Evolutionary conservation across 2,797 vertebrate genomes (phyloP).

Genomic region (Tympanoctomys barrerae): DNA sequence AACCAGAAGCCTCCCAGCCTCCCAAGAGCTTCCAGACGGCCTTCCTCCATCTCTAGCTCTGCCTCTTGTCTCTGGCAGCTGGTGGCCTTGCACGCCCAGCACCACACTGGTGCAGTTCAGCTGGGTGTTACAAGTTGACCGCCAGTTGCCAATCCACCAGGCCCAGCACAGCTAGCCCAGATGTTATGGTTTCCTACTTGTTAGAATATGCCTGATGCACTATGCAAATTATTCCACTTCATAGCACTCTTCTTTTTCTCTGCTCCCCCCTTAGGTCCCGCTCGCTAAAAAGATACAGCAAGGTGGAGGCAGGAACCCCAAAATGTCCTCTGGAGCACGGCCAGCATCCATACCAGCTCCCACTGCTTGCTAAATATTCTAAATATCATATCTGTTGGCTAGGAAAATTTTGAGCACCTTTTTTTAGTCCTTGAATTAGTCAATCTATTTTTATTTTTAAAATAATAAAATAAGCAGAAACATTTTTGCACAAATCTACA

Average conservation of each 20-base stretch:
- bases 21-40: too few species aligned
- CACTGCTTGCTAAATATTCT: neutral
- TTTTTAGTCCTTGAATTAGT: neutral
- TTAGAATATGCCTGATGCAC: neutral
- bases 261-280: neutral
- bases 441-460: slow-evolving; percentile 16
- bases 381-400: neutral
- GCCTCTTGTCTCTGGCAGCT: too few species aligned
- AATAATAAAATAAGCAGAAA: neutral
- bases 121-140: too few species aligned
- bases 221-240: neutral
- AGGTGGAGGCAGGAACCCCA: neutral
- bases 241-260: neutral
- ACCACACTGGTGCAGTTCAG: too few species aligned
- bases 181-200: neutral
- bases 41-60: too few species aligned
- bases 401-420: neutral
- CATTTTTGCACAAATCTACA: neutral
- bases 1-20: too few species aligned
- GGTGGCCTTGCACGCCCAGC: too few species aligned
- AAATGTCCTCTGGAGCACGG: neutral
- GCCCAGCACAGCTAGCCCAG: neutral
- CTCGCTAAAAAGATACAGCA: neutral
- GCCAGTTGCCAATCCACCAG: too few species aligned
- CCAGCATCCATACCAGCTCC: neutral